A percentile compares a stretch with the other conserved stretches of the same genome.
phyloP scores from a whole-genome alignment of 2,113 vertebrate genomes.

The Thryonomys swinderianus region DNA sequence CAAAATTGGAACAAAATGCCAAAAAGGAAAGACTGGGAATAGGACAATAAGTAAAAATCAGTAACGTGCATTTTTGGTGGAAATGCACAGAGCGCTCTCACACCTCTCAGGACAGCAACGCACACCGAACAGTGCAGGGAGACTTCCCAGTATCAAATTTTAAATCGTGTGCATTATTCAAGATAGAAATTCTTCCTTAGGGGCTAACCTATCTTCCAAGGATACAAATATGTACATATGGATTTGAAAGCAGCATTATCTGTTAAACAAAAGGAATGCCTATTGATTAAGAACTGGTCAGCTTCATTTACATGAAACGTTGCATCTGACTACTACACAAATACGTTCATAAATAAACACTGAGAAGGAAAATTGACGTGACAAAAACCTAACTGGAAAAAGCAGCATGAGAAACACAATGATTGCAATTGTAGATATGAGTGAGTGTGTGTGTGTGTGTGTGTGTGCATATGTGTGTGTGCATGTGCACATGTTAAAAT shows the following conservation, averaged over 20 bases:
- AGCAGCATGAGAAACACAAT: background rate
- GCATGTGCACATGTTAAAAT: background rate
- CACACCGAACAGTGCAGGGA: background rate
- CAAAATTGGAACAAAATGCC: background rate
- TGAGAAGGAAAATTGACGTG: background rate
- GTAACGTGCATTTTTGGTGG: background rate
- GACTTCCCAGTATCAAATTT: background rate
- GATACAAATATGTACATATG: background rate
- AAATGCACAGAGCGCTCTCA: background rate
- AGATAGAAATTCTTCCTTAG: background rate
- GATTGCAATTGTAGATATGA: background rate
- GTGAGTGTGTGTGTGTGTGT: background rate
- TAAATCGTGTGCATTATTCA: background rate
- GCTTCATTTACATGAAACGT: background rate
- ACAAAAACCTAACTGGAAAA: slow-evolving; percentile 13
- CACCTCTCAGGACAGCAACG: background rate
- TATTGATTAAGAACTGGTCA: background rate
- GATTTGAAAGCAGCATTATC: background rate
- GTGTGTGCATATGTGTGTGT: background rate
- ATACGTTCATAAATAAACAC: background rate
- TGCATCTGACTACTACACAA: background rate
- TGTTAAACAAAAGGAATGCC: slow-evolving; percentile 6
- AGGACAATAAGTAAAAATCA: background rate
- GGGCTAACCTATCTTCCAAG: background rate
- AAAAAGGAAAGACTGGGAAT: background rate